Evolutionary conservation across 2,888 invertebrate species (phyloP), one percentile per base, ranked within the genome.

Genomic region (Leptopilina drosophilae): DNA sequence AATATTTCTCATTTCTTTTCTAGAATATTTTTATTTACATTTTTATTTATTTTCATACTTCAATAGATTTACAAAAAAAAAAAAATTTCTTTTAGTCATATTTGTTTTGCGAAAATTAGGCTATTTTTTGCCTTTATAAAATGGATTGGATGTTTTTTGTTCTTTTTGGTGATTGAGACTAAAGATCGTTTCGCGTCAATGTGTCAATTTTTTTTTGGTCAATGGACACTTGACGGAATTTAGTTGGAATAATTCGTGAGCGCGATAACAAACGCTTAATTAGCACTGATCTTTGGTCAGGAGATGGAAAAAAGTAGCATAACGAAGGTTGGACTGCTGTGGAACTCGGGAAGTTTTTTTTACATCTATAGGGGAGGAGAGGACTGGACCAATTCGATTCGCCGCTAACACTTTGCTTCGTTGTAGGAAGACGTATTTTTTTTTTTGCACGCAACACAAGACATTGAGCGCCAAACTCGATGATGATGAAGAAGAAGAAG

Each of bases 401-500:
- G 86, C 87, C 86, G 87, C 85, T 87, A 49, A 86, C 86, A 83
- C 78, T 84, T 83, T 82, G 84, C 83, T 67, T 76, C 85, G 84
- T 80, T 87, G 86, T 86, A 85, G 84, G 84, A 83, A 84, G 81
- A 84, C 82, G 49, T 12, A 4, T 49, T 49, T 11, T 42, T 20
- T 20, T 83, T 84, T 84, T 85, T 87, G 86, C 86, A 86, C 83
- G 84, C 87, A 78, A n/a, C 56, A 84, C 83, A 46, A n/a, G 85
- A 86, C 42, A 42, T 42, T 42, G 42, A 6, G 42, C 6, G 42
- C 84, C 84, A 85, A 85, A 83, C 83, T 85, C 84, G 83, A 82
- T 82, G 85, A 80, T 81, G 85, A 87, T 87, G 87, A 87, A 89
- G 83, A 82, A 82, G 85, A 80, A 82, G 85, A 87, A 88, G 87